A percentile compares a stretch with the other conserved stretches of the same genome.
Conservation (phyloP, 2,113 vertebrate species). For the Agapornis roseicollis region DNA sequence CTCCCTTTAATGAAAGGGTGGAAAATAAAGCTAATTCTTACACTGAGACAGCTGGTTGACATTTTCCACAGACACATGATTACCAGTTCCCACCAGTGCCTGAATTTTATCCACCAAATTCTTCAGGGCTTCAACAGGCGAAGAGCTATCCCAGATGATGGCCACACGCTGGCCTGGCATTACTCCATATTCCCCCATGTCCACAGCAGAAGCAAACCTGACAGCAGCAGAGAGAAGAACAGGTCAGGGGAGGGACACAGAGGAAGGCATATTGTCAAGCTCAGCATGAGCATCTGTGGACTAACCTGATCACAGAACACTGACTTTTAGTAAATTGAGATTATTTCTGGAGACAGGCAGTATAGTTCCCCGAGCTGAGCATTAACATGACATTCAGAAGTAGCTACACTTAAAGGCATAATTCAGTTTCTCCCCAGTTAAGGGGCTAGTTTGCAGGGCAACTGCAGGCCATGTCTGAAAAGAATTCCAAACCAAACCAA, state of each 20-base stretch:
- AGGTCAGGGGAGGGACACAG: fast-evolving
- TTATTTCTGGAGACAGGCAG: not conserved
- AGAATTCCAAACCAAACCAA: not conserved
- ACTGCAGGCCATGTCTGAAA: not conserved
- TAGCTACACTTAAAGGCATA: not conserved
- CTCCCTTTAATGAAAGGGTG: not conserved
- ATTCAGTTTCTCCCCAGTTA: not conserved
- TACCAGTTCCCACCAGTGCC: constrained; percentile 69
- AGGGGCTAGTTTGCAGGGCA: not conserved
- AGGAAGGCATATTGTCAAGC: not conserved
- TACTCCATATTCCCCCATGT: constrained; percentile 83
- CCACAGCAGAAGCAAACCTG: not conserved
- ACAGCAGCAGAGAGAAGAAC: not conserved
- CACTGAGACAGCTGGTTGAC: constrained; percentile 81
- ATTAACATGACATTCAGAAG: not conserved
- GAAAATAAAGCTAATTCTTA: constrained; percentile 60
- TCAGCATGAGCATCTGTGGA: fast-evolving
- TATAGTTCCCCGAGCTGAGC: not conserved
- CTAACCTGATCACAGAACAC: not conserved
- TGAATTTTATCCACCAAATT: constrained; percentile 75
- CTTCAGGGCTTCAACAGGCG: constrained; percentile 68
- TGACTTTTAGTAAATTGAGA: not conserved
- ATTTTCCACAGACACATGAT: constrained; percentile 83
- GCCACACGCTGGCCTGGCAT: constrained; percentile 79
- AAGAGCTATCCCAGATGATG: constrained; percentile 83